phyloP scores from a whole-genome alignment of 2,797 vertebrate species.

The Mycteria americana region DNA sequence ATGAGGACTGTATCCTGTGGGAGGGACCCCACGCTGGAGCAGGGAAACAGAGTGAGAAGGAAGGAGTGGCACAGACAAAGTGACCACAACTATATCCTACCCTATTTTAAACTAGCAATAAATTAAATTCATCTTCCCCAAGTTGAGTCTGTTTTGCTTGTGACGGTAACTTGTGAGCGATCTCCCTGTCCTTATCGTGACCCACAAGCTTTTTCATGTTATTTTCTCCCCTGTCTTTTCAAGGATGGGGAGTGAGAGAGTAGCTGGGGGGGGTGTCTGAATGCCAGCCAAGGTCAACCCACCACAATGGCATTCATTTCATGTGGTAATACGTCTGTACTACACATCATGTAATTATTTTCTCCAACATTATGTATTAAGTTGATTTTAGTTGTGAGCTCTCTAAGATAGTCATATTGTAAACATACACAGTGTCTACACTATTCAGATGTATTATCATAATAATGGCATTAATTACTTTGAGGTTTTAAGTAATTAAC shows the following conservation, averaged over 20 bases:
- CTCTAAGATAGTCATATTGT: neutral
- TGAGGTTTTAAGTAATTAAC: neutral
- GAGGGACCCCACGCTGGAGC: neutral
- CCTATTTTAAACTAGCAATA: neutral
- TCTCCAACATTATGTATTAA: neutral
- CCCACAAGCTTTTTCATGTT: neutral
- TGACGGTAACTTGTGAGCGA: neutral
- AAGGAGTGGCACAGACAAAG: neutral
- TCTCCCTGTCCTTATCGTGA: neutral
- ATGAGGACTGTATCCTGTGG: neutral
- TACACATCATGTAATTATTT: neutral
- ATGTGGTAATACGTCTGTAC: neutral
- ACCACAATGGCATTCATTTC: neutral
- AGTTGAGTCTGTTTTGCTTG: neutral
- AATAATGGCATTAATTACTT: neutral
- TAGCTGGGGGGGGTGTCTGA: accelerated
- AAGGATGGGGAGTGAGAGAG: neutral
- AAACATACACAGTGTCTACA: neutral
- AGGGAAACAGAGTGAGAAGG: neutral
- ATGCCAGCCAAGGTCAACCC: neutral
- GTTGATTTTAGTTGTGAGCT: neutral
- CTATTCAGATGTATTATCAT: neutral
- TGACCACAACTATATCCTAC: neutral
- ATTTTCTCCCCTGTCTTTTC: neutral
- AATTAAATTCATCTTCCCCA: neutral